Evolutionary conservation across 2,113 vertebrate species (phyloP), one percentile per base, ranked within the genome.

Genomic region (Rhinopithecus roxellana): DNA sequence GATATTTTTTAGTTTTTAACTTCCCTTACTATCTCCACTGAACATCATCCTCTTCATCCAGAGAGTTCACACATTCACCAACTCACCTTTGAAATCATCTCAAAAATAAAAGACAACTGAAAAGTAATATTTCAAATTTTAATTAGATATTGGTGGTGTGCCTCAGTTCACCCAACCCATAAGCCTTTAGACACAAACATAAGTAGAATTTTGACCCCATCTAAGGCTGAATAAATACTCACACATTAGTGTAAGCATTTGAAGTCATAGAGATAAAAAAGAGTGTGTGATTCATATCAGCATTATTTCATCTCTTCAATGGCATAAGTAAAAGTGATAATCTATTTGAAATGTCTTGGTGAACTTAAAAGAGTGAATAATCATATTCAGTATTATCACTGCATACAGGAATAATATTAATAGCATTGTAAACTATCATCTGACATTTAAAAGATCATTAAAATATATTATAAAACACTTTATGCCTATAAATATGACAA

Each of bases 71-170:
- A 35, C 3, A 40, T 57, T 92, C 69, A 96, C 17, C n/a, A 83
- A 6, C 43, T 95, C 69, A 78, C 25, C 8, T 13, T 57, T 70
- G 38, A 50, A 90, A 92, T 69, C 50, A 93, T 52, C 55, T 89
- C 85, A 91, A 48, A 45, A 97, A 79, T 25, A 85, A 94, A 97
- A 89, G 57, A 25, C 75, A 84, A 12, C 45, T 88, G 57, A 89
- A 87, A 83, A 12, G 10, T 79, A 48, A 50, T 67, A 69, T 95
- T 87, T 96, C 67, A 89, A 75, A 50, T 14, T 80, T 74, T 70
- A 88, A 77, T 94, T 77, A 96, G 92, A 74, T 84, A 75, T 2
- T 86, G 6, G 30, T 70, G 22, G 17, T 40, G 10, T 22, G 16
- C 2, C 40, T 92, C 72, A 69, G 40, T 55, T 94, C 13, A 38